Base-by-base conservation (phyloP, 2,888 invertebrate genomes). In the Ochropleura plecta region DNA sequence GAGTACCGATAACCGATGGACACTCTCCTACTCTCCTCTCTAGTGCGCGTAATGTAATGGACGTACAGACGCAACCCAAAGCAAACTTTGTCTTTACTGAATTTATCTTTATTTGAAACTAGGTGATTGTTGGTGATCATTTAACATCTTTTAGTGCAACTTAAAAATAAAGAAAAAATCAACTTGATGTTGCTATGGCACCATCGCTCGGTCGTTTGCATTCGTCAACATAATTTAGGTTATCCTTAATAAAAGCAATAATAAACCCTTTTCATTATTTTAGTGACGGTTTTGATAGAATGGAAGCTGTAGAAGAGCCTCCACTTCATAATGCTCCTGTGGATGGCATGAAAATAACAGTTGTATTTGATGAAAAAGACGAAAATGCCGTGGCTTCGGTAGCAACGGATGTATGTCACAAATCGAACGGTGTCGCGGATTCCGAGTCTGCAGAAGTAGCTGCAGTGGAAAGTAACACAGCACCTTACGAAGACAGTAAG, bases 351-450 rank as follows among this genome's bases (percentile, higher is more conserved):
- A 94, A 95, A 89, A 81, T 86, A 62, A 91, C 83, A 82, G 81
- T 85, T 78, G 74, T 82, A 48, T 86, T 83, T 77, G 90, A 90
- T 76, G 91, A 91, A 85, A 87, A 76, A 40, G 82, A 83, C 16
- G 79, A 80, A 72, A 87, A 80, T 65, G 80, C 79, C 65, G 87
- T 86, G 65, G 85, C 88, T 82, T 86, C 88, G 75, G 83, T 80
- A 79, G 91, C 91, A 82, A 87, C 88, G 78, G 90, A 94, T 89
- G 90, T 91, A 77, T 93, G 94, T 92, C 93, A 91, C 81, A 93
- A 93, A 92, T 90, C 95, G 77, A 96, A 96, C 88, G 96, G 96
- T 86, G 91, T 94, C 81, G 90, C 91, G 55, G 93, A 92, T 71
- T 81, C 87, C 40, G 89, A 89, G 76, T 83, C 85, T 81, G 85